A percentile compares a stretch with the other conserved stretches of the same genome.
These are phyloP conservation scores for Meda fulgida DNA, from an alignment of 2,797 vertebrate species.

Conservation along the genomic window DNA sequence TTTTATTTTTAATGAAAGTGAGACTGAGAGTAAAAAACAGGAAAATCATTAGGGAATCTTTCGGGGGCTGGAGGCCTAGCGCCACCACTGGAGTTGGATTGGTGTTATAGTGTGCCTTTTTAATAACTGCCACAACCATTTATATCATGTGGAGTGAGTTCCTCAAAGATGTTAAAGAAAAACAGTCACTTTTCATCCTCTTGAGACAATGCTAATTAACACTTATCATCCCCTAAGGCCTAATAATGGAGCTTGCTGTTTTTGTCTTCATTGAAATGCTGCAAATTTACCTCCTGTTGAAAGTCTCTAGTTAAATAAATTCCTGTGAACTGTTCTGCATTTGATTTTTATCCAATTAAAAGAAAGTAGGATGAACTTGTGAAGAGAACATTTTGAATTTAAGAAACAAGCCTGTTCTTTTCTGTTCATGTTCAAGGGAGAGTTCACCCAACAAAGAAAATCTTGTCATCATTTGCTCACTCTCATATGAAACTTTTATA, in stretches of 20 bases:
- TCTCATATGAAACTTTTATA: constrained; percentile 1
- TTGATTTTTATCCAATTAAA: constrained; percentile 44
- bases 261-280: constrained; percentile 24
- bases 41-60: background rate
- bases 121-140: constrained; percentile 6
- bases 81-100: background rate
- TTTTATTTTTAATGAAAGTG: background rate
- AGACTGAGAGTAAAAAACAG: background rate
- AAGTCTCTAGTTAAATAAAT: constrained; percentile 17
- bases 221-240: constrained; percentile 13
- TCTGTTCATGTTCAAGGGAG: constrained; percentile 22
- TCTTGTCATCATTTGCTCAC: background rate
- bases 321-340: constrained; percentile 3
- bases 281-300: constrained; percentile 35
- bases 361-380: constrained; percentile 14
- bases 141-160: constrained; percentile 18
- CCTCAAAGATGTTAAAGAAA: constrained; percentile 27
- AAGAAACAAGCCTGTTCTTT: constrained; percentile 13
- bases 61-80: too few relatives aligned
- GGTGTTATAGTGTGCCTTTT: background rate
- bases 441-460: constrained; percentile 1
- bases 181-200: constrained; percentile 35
- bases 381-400: constrained; percentile 8
- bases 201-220: constrained; percentile 41
- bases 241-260: constrained; percentile 8